A percentile compares a stretch with the other conserved stretches of the same genome.
phyloP scores from a whole-genome alignment of 2,797 vertebrate species.

The Rousettus madagascariensis region DNA sequence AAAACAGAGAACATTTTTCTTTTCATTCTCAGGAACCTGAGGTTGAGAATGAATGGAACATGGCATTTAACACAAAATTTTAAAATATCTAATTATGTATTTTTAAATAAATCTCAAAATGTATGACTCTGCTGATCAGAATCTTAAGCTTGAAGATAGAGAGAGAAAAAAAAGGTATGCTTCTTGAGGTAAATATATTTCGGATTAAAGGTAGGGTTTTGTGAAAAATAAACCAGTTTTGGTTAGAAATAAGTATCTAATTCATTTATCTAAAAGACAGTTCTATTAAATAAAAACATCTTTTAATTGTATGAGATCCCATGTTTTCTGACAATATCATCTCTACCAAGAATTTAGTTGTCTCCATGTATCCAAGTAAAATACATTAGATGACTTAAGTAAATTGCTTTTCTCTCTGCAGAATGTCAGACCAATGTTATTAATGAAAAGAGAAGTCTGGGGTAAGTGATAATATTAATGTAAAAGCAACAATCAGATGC shows the following conservation, averaged over 20 bases:
- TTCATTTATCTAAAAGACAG: background rate
- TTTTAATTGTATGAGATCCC: background rate
- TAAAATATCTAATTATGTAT: background rate
- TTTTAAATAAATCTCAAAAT: background rate
- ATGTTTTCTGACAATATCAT: background rate
- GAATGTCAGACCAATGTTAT: slow-evolving; percentile 77
- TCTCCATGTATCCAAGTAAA: background rate
- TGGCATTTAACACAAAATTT: background rate
- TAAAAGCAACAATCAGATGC: slow-evolving; percentile 77
- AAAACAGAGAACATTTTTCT: background rate
- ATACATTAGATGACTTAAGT: slow-evolving; percentile 66
- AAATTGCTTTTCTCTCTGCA: slow-evolving; percentile 80
- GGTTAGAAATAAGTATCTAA: background rate
- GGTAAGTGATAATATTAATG: slow-evolving; percentile 78
- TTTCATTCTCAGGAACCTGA: background rate
- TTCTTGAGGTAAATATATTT: background rate
- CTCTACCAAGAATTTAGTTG: slow-evolving; percentile 3
- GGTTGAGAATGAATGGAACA: background rate
- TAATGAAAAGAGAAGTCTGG: slow-evolving; percentile 72
- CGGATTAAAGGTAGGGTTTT: background rate
- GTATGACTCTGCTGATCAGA: background rate
- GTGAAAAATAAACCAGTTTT: background rate
- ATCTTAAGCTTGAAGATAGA: background rate
- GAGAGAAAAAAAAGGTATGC: background rate
- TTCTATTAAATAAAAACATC: slow-evolving; percentile 19